Conservation (phyloP, 2,888 invertebrate genomes). For the Phania funesta region DNA sequence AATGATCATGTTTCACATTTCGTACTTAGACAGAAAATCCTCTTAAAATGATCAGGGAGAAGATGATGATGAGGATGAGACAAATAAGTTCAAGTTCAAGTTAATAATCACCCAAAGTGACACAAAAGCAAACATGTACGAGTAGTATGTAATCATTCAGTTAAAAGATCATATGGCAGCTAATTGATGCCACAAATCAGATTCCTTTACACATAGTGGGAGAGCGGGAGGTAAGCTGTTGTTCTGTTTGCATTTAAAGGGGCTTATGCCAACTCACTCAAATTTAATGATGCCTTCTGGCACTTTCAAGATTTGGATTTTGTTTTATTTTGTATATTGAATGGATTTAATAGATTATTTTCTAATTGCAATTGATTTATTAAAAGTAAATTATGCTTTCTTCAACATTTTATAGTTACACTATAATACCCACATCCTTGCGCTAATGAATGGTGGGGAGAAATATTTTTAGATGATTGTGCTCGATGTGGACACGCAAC, state of each 20-base stretch:
- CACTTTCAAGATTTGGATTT: too few species aligned
- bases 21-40: constrained; percentile 36
- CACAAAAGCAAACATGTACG: neutral
- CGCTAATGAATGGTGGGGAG: too few species aligned
- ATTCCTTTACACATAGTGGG: neutral
- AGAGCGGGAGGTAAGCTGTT: neutral
- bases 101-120: constrained; percentile 48
- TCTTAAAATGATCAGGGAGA: constrained; percentile 56
- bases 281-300: neutral
- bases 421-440: too few species aligned
- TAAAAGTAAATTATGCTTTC: too few species aligned
- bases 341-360: too few species aligned
- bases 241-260: neutral
- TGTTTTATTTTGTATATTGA: too few species aligned
- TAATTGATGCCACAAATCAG: constrained; percentile 55
- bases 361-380: too few species aligned
- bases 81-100: constrained; percentile 65
- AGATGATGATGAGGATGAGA: constrained; percentile 28
- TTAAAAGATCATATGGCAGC: constrained; percentile 34
- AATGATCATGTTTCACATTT: constrained; percentile 56
- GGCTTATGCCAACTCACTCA: neutral
- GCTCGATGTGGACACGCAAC: too few species aligned
- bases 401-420: too few species aligned
- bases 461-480: too few species aligned
- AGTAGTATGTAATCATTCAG: neutral